Base-by-base conservation (phyloP, 92 coral and sea anemone species). In the Zoanthus sociatus region DNA sequence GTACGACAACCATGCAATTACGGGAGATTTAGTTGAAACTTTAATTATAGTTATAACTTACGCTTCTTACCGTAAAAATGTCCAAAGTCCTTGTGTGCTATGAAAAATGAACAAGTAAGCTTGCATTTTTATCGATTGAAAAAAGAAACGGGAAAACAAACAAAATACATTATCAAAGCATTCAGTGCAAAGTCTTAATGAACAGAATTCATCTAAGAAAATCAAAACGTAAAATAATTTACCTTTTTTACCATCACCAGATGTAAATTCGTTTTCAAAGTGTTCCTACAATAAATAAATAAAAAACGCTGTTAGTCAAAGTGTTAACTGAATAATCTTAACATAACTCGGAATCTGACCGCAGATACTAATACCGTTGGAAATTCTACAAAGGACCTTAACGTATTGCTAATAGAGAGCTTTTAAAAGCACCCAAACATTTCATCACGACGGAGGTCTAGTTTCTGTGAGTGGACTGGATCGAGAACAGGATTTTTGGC, bases 221-320 rank as follows among this genome's bases (percentile, higher is more conserved):
- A 16, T 11, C 3, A 33, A 12, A 47, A 30, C 8, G 16, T 17
- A 44, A 0, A 12, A 6, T 30, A 17, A 63, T 33, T 33, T 94
- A 97, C 99, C 99, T 93, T 98, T 98, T 72, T 97, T 97, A 14
- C 98, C 99, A 97, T 97, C 99, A 48, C 91, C 99, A 46, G 99
- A 97, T 11, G 99, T 97, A 84, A 97, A 97, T 73, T 95, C 99
- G 86, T 92, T 79, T 26, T 95, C 99, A 93, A 97, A 97, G 18
- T 82, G 44, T 75, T 97, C 99, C 99, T 97, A 60, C 11, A 58
- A 50, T 30, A 32, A 18, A 75, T 78, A 74, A 2, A 31, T 15
- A n/a, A 74, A 20, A 60, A 56, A 56, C 4, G 66, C 4, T 2
- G 0, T 37, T 37, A 37, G 42, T 37, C 42, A 0, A 37, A 4